phyloP scores from a whole-genome alignment of 2,113 vertebrate genomes.

The Prionailurus viverrinus region DNA sequence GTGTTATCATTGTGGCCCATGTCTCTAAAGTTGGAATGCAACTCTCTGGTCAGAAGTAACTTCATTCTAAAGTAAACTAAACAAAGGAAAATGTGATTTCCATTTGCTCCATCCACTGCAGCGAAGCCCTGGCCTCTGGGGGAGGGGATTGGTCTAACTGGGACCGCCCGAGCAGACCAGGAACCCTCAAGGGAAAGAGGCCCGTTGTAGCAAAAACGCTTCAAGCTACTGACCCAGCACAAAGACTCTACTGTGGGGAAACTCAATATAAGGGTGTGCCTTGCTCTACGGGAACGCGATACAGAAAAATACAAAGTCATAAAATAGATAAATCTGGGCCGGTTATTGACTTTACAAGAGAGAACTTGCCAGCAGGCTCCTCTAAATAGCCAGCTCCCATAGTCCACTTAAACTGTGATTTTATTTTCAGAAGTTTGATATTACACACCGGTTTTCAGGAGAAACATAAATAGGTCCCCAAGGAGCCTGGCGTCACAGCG shows the following conservation, averaged over 20 bases:
- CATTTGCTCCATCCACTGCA: background rate
- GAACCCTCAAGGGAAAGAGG: constrained; percentile 37
- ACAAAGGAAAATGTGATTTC: constrained; percentile 38
- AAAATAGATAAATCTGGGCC: constrained; percentile 69
- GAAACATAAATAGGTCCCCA: constrained; percentile 69
- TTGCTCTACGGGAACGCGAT: constrained; percentile 54
- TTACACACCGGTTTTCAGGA: constrained; percentile 74
- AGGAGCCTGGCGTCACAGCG: background rate
- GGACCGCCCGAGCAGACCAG: background rate
- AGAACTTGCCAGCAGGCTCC: constrained; percentile 31
- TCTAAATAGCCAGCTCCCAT: constrained; percentile 65
- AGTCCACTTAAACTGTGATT: constrained; percentile 60
- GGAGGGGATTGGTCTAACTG: background rate
- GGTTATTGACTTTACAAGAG: constrained; percentile 55
- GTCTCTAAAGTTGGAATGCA: background rate
- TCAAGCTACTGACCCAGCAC: constrained; percentile 58
- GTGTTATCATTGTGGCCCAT: background rate
- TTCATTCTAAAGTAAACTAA: constrained; percentile 23
- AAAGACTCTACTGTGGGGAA: constrained; percentile 75
- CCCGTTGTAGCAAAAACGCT: background rate
- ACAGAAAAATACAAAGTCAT: constrained; percentile 74
- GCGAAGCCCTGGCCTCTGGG: background rate
- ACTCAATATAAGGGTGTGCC: constrained; percentile 74
- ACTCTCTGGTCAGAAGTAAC: constrained; percentile 31
- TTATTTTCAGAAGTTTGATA: constrained; percentile 80